Evolutionary conservation across 2,113 vertebrate species (phyloP).

Genomic region (Pantherophis guttatus): DNA sequence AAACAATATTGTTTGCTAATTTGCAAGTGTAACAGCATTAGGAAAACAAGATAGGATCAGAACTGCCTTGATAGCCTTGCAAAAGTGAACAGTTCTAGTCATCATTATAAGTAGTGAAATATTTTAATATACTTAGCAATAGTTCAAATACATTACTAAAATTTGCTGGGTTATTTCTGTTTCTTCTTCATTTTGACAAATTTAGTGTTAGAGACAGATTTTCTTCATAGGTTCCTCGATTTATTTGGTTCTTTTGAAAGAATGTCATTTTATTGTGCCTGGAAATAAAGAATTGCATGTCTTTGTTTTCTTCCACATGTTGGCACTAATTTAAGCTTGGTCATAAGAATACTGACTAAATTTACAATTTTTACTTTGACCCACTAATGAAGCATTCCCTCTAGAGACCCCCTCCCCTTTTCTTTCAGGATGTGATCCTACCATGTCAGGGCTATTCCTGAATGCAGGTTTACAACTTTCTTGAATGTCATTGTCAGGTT

Average conservation of each 20-base stretch:
- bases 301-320: not conserved
- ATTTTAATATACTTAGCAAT: not conserved
- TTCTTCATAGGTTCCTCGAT: not conserved
- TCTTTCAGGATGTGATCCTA: no score
- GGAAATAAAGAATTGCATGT: not conserved
- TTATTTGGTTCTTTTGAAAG: not conserved
- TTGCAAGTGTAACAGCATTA: not conserved
- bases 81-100: not conserved
- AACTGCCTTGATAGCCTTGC: not conserved
- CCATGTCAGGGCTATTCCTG: not conserved
- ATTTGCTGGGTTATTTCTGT: not conserved
- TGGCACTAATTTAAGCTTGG: not conserved
- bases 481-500: not conserved
- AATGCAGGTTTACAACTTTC: not conserved
- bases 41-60: not conserved
- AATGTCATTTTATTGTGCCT: constrained; percentile 23
- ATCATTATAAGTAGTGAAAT: not conserved
- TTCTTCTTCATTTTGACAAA: not conserved
- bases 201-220: not conserved
- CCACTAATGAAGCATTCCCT: not conserved
- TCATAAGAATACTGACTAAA: not conserved
- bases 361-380: not conserved
- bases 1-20: not conserved
- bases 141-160: constrained; percentile 19
- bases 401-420: no score